Base-by-base conservation (phyloP, 2,113 vertebrate genomes). In the Barnardius zonarius region DNA sequence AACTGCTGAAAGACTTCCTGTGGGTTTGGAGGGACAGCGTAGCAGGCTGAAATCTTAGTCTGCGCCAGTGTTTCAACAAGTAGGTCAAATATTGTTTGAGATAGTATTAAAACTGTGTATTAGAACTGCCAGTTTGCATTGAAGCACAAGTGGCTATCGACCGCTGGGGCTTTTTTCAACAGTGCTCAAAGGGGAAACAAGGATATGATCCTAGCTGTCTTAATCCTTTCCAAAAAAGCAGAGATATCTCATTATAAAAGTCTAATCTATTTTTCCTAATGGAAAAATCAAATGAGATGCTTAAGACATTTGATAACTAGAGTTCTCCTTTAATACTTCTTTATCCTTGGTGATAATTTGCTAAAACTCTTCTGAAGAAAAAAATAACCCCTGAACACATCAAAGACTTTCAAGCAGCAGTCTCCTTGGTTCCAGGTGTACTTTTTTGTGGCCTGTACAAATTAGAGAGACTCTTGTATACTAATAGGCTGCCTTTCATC, bases 281-380 rank as follows among this genome's bases (percentile, higher is more conserved):
- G 83, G 30, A 51, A 92, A 92, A 68, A 41, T 75, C 30, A 88
- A 88, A 72, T 30, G 2, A 88, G 68, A n/a, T 84, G 27, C 64
- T 88, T 48, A 84, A 94, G 72, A 74, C 2, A 17, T n/a, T 81
- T 86, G 64, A 20, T 76, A 37, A 9, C 19, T 81, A 48, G 43
- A 54, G 44, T 92, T 92, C 16, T 28, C 43, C 51, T 95, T 83
- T 92, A 94, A 52, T 93, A 37, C 49, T 88, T 15, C 76, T 31
- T 67, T 93, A 37, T 39, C 69, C 64, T 86, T 95, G 86, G 88
- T 78, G 69, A 37, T 82, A 78, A 92, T 61, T 90, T 66, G 83
- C 74, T 92, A 72, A 93, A 84, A 73, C 23, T 5, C 54, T 72
- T 82, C 49, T 85, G 78, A 92, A 41, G 35, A 49, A 87, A 57